Percentiles rank a stretch among this genome's conserved stretches.
These are phyloP conservation scores for Drosophila repletoides DNA, from an alignment of 1,140 invertebrate genomes.

Conservation along the genomic window DNA sequence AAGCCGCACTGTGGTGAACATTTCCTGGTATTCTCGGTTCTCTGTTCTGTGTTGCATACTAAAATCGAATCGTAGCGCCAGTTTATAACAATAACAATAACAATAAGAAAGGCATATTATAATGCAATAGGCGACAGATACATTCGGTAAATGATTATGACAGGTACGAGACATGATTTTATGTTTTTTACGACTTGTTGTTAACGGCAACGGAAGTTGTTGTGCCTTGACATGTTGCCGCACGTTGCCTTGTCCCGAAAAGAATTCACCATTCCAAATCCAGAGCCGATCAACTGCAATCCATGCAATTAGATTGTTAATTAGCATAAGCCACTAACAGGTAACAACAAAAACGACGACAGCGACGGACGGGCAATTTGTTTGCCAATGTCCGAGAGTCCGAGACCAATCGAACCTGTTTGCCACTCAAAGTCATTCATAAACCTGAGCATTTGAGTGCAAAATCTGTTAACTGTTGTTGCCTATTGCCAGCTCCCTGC, in stretches of 20 bases:
- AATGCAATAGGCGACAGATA: conserved; percentile 13
- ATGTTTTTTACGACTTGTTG: too few relatives aligned
- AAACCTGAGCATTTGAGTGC: conserved; percentile 45
- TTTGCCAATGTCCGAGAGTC: too few relatives aligned
- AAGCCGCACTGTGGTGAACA: conserved; percentile 45
- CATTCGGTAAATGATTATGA: conserved; percentile 25
- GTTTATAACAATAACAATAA: conserved; percentile 7
- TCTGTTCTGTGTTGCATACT: conserved; percentile 40
- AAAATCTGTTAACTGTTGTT: conserved; percentile 56
- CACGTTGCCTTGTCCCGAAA: conserved; percentile 33
- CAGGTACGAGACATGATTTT: conserved; percentile 11
- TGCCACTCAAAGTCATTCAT: conserved; percentile 69
- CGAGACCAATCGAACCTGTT: conserved; percentile 55
- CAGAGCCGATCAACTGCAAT: conserved; percentile 17
- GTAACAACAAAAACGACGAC: conserved; percentile 31
- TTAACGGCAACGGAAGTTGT: conserved; percentile 1
- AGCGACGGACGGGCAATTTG: too few relatives aligned
- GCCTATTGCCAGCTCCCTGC: too few relatives aligned
- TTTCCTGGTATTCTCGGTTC: conserved; percentile 60
- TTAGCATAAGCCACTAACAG: conserved; percentile 65
- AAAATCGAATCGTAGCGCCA: conserved; percentile 37
- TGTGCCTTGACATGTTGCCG: not conserved
- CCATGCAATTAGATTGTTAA: conserved; percentile 59
- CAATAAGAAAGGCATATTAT: not conserved
- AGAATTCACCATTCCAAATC: not conserved